Conservation (phyloP, 2,797 vertebrate genomes). For the Furcifer pardalis region DNA sequence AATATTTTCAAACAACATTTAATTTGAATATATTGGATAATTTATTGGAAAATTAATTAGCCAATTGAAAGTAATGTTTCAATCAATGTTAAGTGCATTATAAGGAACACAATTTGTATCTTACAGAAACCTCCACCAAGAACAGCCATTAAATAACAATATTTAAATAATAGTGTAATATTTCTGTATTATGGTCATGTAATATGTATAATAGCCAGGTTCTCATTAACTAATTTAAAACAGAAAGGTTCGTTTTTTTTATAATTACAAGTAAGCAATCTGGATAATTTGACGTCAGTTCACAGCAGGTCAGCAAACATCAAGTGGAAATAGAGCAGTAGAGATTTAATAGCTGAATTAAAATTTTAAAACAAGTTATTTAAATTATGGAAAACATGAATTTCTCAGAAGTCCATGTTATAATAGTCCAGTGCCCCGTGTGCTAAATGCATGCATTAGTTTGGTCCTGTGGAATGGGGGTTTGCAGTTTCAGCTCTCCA, state of each 20-base stretch:
- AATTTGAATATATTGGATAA: constrained; percentile 32
- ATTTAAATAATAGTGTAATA: too few relatives aligned
- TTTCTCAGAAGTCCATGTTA: too few relatives aligned
- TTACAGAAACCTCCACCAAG: constrained; percentile 17
- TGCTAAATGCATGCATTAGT: too few relatives aligned
- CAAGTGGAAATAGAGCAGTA: background rate
- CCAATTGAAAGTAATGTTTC: constrained; percentile 37
- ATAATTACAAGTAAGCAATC: background rate
- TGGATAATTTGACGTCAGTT: background rate
- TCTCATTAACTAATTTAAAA: constrained; percentile 9
- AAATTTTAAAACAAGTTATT: background rate
- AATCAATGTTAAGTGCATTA: constrained; percentile 25
- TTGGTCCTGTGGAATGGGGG: too few relatives aligned
- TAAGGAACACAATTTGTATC: constrained; percentile 15
- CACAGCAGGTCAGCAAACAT: background rate
- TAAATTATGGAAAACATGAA: too few relatives aligned
- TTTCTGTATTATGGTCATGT: too few relatives aligned
- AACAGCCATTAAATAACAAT: constrained; percentile 20
- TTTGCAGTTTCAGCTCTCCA: too few relatives aligned
- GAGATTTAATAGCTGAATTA: background rate
- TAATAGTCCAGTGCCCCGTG: too few relatives aligned
- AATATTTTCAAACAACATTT: constrained; percentile 37
- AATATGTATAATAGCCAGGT: background rate
- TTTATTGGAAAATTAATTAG: constrained; percentile 44
- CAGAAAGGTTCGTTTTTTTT: constrained; percentile 7